Evolutionary conservation across 2,888 invertebrate species (phyloP).

Genomic region (Drosophila tanythrix): DNA sequence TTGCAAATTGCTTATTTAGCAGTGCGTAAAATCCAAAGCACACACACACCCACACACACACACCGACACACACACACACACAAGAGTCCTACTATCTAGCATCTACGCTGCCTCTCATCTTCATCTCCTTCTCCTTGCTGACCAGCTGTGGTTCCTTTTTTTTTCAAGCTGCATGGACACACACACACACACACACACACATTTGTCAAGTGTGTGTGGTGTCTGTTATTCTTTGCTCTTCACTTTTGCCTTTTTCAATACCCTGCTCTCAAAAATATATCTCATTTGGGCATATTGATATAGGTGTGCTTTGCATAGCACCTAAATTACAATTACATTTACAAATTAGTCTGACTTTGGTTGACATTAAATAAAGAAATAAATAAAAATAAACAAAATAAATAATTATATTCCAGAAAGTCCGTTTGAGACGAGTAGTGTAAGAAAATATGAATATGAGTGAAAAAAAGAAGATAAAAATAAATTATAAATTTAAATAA

Average conservation of each 20-base stretch:
- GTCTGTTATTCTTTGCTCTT: conserved; percentile 48
- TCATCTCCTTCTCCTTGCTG: conserved; percentile 6
- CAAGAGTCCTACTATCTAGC: conserved; percentile 5
- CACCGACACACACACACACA: neutral
- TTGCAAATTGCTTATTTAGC: conserved; percentile 84
- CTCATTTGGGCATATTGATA: neutral
- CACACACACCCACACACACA: conserved; percentile 15
- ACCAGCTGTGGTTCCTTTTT: conserved; percentile 31
- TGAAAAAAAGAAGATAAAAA: no score
- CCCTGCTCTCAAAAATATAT: conserved; percentile 10
- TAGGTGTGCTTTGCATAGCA: no score
- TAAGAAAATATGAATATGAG: no score
- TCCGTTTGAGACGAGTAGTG: no score
- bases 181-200: conserved; percentile 15
- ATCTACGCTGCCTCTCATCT: conserved; percentile 29
- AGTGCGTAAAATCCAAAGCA: conserved; percentile 82
- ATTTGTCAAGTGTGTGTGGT: conserved; percentile 45
- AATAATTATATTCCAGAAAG: no score
- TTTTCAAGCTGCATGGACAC: conserved; percentile 30
- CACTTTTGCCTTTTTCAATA: conserved; percentile 19
- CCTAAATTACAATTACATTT: no score
- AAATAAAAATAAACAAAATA: no score
- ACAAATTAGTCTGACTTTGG: no score
- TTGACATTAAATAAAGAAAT: no score
- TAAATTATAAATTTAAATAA: no score